Evolutionary conservation across 2,113 vertebrate species (phyloP), one percentile per base, ranked within the genome.

Genomic region (Pygoscelis adeliae): DNA sequence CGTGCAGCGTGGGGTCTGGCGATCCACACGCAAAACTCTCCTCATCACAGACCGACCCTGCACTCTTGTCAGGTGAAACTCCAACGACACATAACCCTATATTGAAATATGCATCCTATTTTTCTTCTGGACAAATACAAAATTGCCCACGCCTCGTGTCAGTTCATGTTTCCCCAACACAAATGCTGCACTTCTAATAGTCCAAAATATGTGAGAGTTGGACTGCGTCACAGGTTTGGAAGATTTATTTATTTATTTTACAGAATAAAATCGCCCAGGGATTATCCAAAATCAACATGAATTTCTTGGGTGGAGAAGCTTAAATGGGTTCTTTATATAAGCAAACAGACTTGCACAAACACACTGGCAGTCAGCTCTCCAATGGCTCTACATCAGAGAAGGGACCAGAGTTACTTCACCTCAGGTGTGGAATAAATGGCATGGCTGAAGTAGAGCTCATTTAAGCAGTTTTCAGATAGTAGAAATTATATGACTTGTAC

Each of bases 221-320:
- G 91, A 70, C 74, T 53, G 70, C 2, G 0, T 83, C 89, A 93
- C 78, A 93, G 29, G 53, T 93, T 88, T 70, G 79, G 67, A 80
- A 70, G 49, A 95, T 66, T 92, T 85, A 96, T 96, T 96, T 95
- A 94, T 97, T 97, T 97, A 91, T 96, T 97, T 96, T 80, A 71
- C 34, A 63, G 78, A 91, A 94, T 83, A 96, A 96, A 96, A 96
- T 94, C 3, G 0, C 76, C 71, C 50, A 36, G 59, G 69, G 87
- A 96, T 83, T 96, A 87, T 97, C 97, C 96, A 97, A 97, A 95
- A 78, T 85, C 93, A 96, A 96, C 94, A 96, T 6, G 23, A 88
- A 94, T 95, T 97, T 96, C 94, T 97, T 95, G 96, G 97, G 97
- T 96, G 96, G 97, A 97, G 93, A 94, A 95, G 66, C 55, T 96